These are phyloP conservation scores for Boloria selene DNA, from an alignment of 2,888 invertebrate genomes.

Conservation along the genomic window DNA sequence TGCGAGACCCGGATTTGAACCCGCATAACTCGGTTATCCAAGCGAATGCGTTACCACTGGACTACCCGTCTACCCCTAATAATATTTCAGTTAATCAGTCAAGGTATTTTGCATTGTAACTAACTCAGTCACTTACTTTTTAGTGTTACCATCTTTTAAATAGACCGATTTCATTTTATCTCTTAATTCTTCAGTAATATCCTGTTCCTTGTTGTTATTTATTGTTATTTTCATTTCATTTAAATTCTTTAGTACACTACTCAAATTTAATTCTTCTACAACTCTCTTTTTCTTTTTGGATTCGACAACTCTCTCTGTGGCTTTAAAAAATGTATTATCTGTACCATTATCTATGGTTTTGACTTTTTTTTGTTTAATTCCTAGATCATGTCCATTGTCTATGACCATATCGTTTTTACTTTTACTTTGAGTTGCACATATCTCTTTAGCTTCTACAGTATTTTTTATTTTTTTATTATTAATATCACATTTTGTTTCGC, in stretches of 20 bases:
- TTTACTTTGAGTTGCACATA: background rate
- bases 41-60: no score
- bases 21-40: no score
- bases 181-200: background rate
- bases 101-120: no score
- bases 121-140: constrained; percentile 5
- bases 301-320: background rate
- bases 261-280: background rate
- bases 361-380: background rate
- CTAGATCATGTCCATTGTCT: background rate
- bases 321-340: background rate
- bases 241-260: background rate
- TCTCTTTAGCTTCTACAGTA: background rate
- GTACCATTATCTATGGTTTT: background rate
- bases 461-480: background rate
- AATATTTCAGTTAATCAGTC: no score
- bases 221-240: constrained; percentile 4
- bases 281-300: background rate
- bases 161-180: constrained; percentile 4
- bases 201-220: background rate
- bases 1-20: no score
- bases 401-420: background rate
- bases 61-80: no score
- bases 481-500: background rate
- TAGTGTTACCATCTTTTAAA: background rate